phyloP scores from a whole-genome alignment of 2,888 invertebrate species.

The Ophonus ardosiacus region DNA sequence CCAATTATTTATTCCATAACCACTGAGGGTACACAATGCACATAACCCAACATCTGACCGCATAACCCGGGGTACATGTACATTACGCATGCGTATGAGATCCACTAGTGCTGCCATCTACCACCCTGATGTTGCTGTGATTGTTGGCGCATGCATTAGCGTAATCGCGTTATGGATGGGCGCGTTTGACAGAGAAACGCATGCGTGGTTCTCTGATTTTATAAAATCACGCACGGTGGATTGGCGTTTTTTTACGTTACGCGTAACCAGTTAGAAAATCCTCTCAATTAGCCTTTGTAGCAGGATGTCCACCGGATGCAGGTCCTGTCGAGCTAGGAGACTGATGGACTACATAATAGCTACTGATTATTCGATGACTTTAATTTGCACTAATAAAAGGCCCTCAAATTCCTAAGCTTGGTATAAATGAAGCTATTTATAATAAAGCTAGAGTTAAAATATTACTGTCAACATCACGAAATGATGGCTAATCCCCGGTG shows the following conservation, averaged over 20 bases:
- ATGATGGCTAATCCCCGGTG: too few species aligned
- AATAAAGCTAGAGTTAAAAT: not conserved
- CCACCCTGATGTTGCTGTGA: constrained; percentile 25
- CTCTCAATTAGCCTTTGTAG: constrained; percentile 35
- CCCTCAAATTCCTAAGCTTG: not conserved
- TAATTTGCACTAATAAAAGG: not conserved
- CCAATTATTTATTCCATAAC: constrained; percentile 22
- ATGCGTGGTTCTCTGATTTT: constrained; percentile 51
- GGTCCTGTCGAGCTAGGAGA: not conserved
- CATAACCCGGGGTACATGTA: not conserved
- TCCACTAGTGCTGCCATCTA: not conserved
- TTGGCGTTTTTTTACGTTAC: constrained; percentile 23
- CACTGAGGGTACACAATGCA: constrained; percentile 12
- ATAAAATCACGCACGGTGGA: constrained; percentile 52
- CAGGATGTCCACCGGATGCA: constrained; percentile 12
- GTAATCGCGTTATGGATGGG: constrained; percentile 50
- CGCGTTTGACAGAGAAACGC: constrained; percentile 41
- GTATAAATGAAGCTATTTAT: not conserved
- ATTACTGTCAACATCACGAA: not conserved
- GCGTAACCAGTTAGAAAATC: constrained; percentile 38
- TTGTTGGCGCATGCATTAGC: constrained; percentile 56
- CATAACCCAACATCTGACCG: constrained; percentile 18
- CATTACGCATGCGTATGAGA: constrained; percentile 19
- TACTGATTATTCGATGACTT: constrained; percentile 1
- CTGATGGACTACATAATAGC: not conserved